Evolutionary conservation across 2,888 invertebrate genomes (phyloP), one percentile per base, ranked within the genome.

Genomic region (Odontocolon sp.): DNA sequence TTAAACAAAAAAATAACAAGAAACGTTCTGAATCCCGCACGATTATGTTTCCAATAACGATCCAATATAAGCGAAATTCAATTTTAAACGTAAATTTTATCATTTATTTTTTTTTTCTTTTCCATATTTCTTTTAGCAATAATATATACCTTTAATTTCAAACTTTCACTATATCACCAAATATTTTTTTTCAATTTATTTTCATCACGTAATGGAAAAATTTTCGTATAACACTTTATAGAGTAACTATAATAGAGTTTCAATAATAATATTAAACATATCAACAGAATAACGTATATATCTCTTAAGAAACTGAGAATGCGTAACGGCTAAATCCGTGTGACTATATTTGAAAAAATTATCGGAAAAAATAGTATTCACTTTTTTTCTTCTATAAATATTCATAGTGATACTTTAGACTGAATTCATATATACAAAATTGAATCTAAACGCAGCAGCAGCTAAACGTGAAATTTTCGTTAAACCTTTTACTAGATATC

Each of bases 171-270:
- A 59, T 70, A 81, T 78, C 61, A 72, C 68, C 54, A 56, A 71
- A 38, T 42, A 33, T 16, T 11, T 11, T 61, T 31, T 36, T 14
- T 26, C 11, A 31, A 5, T 18, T 9, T 45, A 11, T 23, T 40
- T 56, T 59, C 42, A 38, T 71, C 63, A 78, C 67, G 42, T 67
- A n/a, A n/a, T 64, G 70, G 59, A 78, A 75, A 77, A 80, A 80
- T 64, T 80, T 67, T 78, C 69, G 38, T 64, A 72, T 66, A 74
- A 77, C 73, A 70, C 61, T 75, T 61, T 40, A 78, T 79, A 84
- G 68, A 85, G 74, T 77, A 78, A 78, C 77, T 78, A 73, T 69
- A 84, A 83, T 81, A 78, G 47, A 77, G 40, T 68, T 67, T 79
- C 72, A 78, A 84, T 81, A 72, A 73, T 79, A 38, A 76, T 70